Base-by-base conservation (phyloP, 2,113 vertebrate genomes). In the Phylloscopus trochiloides region DNA sequence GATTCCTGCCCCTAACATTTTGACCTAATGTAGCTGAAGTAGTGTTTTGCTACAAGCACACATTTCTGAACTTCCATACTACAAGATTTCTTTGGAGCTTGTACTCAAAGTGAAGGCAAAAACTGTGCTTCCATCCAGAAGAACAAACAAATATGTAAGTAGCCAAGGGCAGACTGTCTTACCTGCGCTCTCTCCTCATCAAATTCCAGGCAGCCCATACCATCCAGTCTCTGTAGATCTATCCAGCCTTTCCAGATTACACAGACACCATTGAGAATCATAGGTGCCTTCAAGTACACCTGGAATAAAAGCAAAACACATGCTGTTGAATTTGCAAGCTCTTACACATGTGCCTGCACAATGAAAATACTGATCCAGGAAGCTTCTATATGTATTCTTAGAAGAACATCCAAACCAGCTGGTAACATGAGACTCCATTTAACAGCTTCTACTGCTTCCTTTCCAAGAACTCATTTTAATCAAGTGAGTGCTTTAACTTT, bases 201-300 rank as follows among this genome's bases (percentile, higher is more conserved):
- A 63, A 99, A 99, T 90, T 99, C 99, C 98, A 99, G 98, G 97
- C 98, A 99, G 71, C 99, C 99, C 99, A 99, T 99, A 94, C 99
- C 99, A 93, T 99, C 99, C 97, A 99, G 98, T 94, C 99, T 98
- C 97, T 99, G 99, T 38, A 99, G 98, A 96, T 99, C 99, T 83
- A 99, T 99, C 99, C 99, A 99, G 94, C 99, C 99, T 97, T 98
- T 99, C 99, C 99, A 99, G 92, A 99, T 99, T 96, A 99, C 99
- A 98, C 99, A 99, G 87, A 99, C 99, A 57, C 99, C 99, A 62
- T 99, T 99, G 92, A 99, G 97, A 97, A 99, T 99, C 99, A 99
- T 99, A 17, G 99, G 99, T 42, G 99, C 99, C 95, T 99, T 99
- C 96, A 99, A 97, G 95, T 99, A 98, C 42, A 99, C 99, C 99